These are phyloP conservation scores for Vireo griseus DNA, from an alignment of 2,797 vertebrate species.

Conservation along the genomic window DNA sequence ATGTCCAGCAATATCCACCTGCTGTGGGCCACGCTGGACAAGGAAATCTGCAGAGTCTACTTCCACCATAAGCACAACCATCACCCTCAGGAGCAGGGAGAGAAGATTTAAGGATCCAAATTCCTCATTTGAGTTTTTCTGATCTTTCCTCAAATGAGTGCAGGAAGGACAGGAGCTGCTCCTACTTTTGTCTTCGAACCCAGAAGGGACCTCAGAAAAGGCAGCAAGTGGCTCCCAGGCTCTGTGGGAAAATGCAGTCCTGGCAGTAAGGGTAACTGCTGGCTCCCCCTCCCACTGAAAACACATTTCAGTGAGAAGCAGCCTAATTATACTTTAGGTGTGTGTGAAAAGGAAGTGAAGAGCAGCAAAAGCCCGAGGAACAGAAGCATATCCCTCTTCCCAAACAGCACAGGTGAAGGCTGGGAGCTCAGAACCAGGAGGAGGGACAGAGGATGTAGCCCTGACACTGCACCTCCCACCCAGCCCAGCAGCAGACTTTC, in stretches of 20 bases:
- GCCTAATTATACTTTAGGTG: neutral
- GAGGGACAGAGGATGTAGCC: slow-evolving; percentile 32
- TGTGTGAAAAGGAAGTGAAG: slow-evolving; percentile 29
- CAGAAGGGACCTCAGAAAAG: neutral
- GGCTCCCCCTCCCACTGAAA: neutral
- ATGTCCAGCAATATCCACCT: too few relatives aligned
- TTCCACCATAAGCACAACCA: neutral
- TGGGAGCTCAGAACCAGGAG: neutral
- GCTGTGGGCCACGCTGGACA: fast-evolving
- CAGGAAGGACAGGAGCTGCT: neutral
- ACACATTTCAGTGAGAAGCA: neutral
- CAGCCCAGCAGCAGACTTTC: slow-evolving; percentile 28
- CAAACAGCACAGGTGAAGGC: slow-evolving; percentile 41
- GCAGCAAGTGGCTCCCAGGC: neutral
- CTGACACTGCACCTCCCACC: slow-evolving; percentile 25
- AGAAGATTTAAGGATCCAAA: neutral
- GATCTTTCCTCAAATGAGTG: neutral
- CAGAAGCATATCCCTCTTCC: neutral
- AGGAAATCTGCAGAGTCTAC: neutral
- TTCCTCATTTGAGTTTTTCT: neutral
- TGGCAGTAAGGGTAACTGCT: neutral
- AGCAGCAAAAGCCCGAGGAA: neutral
- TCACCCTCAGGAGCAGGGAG: neutral
- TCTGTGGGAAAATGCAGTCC: neutral
- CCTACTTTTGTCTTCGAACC: neutral